Evolutionary conservation across 2,888 invertebrate genomes (phyloP).

Genomic region (Helobdella robusta): DNA sequence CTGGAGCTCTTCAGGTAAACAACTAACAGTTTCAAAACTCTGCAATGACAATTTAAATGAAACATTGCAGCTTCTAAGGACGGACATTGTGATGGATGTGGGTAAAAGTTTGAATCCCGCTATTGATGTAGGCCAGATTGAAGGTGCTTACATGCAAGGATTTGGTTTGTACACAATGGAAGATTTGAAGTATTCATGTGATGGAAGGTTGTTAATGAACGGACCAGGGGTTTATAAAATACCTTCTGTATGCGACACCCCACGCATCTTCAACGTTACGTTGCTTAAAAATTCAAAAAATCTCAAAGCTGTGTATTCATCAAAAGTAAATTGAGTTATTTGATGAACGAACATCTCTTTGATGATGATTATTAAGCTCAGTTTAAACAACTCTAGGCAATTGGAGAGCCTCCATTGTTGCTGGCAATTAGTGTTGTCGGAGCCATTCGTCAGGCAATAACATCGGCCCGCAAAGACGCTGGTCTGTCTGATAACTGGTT

Average conservation of each 20-base stretch:
- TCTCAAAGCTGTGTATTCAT: slow-evolving; percentile 82
- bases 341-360: background rate
- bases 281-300: slow-evolving; percentile 81
- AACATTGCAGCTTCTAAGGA: slow-evolving; percentile 38
- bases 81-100: slow-evolving; percentile 43
- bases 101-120: slow-evolving; percentile 41
- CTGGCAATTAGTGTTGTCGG: slow-evolving; percentile 77
- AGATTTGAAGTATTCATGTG: slow-evolving; percentile 75
- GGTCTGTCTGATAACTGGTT: slow-evolving; percentile 57
- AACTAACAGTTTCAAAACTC: no score
- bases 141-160: slow-evolving; percentile 55
- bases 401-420: slow-evolving; percentile 89
- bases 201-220: slow-evolving; percentile 68
- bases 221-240: slow-evolving; percentile 90
- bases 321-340: slow-evolving; percentile 60
- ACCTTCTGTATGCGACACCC: slow-evolving; percentile 84
- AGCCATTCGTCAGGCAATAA: slow-evolving; percentile 73
- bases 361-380: background rate
- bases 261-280: slow-evolving; percentile 80
- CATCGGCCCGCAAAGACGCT: slow-evolving; percentile 65
- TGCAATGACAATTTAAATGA: no score
- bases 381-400: slow-evolving; percentile 58
- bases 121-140: slow-evolving; percentile 42
- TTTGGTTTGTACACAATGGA: slow-evolving; percentile 84
- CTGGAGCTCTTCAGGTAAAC: slow-evolving; percentile 44